Conservation (phyloP, 2,888 invertebrate genomes). For the Eupithecia abbreviata region DNA sequence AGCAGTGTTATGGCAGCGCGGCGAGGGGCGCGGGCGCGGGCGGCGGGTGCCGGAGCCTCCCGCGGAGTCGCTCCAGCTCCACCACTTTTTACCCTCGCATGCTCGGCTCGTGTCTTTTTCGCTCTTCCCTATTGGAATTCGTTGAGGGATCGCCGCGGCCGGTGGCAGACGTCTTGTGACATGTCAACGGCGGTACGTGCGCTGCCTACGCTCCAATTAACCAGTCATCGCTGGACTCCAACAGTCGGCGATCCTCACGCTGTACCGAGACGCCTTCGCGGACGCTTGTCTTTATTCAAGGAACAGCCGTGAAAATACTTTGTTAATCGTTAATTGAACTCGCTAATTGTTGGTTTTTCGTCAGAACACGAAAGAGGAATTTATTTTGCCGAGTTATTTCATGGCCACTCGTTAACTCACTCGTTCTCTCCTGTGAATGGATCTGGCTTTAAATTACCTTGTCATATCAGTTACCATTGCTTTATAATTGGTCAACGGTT, state of each 20-base stretch:
- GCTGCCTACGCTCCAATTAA: constrained; percentile 80
- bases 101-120: constrained; percentile 83
- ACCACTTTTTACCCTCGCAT: constrained; percentile 77
- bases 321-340: constrained; percentile 65
- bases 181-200: constrained; percentile 78
- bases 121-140: constrained; percentile 82
- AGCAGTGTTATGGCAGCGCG: constrained; percentile 28
- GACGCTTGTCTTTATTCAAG: constrained; percentile 70
- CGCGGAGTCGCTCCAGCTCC: constrained; percentile 69
- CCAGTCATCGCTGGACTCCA: constrained; percentile 67
- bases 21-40: constrained; percentile 45
- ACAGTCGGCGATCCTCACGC: constrained; percentile 63
- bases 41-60: constrained; percentile 64
- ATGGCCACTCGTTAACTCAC: constrained; percentile 41
- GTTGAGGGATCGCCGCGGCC: constrained; percentile 81
- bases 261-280: constrained; percentile 60
- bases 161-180: constrained; percentile 83
- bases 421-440: constrained; percentile 43
- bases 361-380: constrained; percentile 50
- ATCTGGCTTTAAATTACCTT: constrained; percentile 17
- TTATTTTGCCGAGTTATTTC: constrained; percentile 47
- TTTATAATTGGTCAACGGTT: constrained; percentile 13
- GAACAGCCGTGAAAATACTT: constrained; percentile 73
- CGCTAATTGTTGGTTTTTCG: constrained; percentile 62
- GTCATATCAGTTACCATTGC: constrained; percentile 4